phyloP scores from a whole-genome alignment of 1,140 invertebrate genomes.

The Anastrepha ludens region DNA sequence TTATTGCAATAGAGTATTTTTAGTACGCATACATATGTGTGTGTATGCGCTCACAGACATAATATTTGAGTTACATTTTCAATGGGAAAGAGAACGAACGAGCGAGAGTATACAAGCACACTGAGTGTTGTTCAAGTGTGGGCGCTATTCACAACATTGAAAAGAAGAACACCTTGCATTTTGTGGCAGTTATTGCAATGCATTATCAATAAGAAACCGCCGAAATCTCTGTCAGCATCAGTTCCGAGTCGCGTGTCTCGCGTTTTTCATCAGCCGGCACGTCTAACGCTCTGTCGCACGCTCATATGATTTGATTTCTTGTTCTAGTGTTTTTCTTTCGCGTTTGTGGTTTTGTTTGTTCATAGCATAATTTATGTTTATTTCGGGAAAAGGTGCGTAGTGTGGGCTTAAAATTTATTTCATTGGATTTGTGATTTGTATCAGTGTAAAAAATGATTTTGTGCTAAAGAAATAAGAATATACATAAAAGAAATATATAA shows the following conservation, averaged over 20 bases:
- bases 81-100: background rate
- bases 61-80: background rate
- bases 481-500: too few species aligned
- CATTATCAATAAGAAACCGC: background rate
- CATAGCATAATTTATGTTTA: conserved; percentile 45
- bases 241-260: conserved; percentile 9
- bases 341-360: background rate
- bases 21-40: background rate
- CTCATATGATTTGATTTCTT: background rate
- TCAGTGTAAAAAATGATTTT: background rate
- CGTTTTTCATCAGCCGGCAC: background rate
- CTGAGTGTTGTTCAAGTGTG: conserved; percentile 3
- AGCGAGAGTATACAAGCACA: background rate
- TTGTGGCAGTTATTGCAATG: background rate
- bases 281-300: background rate
- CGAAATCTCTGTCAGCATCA: conserved; percentile 15
- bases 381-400: conserved; percentile 8
- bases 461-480: background rate
- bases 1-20: background rate
- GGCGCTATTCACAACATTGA: conserved; percentile 5
- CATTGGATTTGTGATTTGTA: conserved; percentile 26
- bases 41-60: background rate
- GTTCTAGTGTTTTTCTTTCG: too few species aligned
- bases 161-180: conserved; percentile 14
- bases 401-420: conserved; percentile 43